Percentiles rank a stretch among this genome's conserved stretches.
Evolutionary conservation across 2,113 vertebrate species (phyloP).

Genomic region (Pelobates fuscus): DNA sequence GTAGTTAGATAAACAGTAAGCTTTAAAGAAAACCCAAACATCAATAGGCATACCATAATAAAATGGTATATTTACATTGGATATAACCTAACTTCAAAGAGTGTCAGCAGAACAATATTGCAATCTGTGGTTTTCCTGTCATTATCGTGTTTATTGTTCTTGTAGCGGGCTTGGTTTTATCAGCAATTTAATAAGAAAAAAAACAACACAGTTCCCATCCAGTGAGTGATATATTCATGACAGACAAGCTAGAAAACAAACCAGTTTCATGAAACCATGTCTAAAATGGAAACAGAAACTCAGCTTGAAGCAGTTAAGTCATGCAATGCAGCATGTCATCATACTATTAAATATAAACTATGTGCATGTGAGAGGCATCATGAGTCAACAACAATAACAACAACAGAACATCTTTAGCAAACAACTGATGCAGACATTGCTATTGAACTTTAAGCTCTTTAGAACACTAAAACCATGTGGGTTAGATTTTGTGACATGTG

Average conservation of each 20-base stretch:
- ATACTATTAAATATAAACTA: conserved; percentile 1
- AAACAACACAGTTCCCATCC: neutral
- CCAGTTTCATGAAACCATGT: neutral
- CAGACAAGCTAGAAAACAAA: neutral
- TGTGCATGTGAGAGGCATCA: neutral
- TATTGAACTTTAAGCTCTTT: too few relatives aligned
- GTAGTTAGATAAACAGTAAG: neutral
- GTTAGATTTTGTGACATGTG: too few relatives aligned
- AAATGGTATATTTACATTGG: neutral
- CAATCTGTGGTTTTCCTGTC: neutral
- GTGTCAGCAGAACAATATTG: neutral
- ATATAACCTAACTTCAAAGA: neutral
- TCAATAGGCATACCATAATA: neutral
- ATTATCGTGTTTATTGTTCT: neutral
- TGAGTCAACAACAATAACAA: too few relatives aligned
- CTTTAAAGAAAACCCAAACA: neutral
- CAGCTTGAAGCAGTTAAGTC: neutral
- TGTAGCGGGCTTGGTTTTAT: neutral
- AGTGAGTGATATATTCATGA: neutral
- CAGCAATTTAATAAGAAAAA: too few relatives aligned
- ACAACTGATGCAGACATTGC: neutral
- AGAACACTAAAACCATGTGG: too few relatives aligned
- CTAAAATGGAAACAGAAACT: neutral
- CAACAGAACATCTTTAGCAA: neutral
- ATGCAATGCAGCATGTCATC: neutral